Percentiles rank a stretch among this genome's conserved stretches.
Evolutionary conservation across 2,113 vertebrate species (phyloP).

Genomic region (Bubo scandiacus): DNA sequence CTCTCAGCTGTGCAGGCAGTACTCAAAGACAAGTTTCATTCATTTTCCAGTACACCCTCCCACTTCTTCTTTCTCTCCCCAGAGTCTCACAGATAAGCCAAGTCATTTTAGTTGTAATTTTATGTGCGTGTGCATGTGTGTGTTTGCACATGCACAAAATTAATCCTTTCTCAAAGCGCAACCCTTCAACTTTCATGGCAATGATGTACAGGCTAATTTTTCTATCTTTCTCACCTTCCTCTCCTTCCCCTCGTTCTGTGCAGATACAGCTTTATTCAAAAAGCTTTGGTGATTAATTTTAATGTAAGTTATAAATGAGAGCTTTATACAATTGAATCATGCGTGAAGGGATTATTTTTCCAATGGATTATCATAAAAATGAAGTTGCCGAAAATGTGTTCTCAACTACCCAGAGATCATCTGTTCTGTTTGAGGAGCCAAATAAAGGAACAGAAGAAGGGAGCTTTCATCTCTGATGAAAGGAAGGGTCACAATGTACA

Average conservation of each 20-base stretch:
- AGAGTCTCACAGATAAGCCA: not conserved
- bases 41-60: not conserved
- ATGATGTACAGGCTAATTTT: not conserved
- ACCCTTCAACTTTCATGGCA: not conserved
- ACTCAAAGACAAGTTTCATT: not conserved
- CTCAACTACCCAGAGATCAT: constrained; percentile 4
- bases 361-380: constrained; percentile 66
- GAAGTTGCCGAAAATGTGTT: constrained; percentile 40
- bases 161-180: not conserved
- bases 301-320: constrained; percentile 60
- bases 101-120: not conserved
- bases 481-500: not conserved
- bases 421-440: not conserved
- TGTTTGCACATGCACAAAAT: not conserved
- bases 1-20: not conserved
- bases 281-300: constrained; percentile 57
- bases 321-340: constrained; percentile 51
- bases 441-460: not conserved
- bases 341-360: constrained; percentile 66
- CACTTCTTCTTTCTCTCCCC: not conserved
- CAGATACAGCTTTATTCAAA: constrained; percentile 49
- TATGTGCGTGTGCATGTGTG: accelerated
- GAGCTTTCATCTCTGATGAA: not conserved
- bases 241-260: not conserved
- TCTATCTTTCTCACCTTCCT: not conserved